These are phyloP conservation scores for Nannoperca obscura DNA, from an alignment of 2,797 vertebrate species.

Conservation along the genomic window DNA sequence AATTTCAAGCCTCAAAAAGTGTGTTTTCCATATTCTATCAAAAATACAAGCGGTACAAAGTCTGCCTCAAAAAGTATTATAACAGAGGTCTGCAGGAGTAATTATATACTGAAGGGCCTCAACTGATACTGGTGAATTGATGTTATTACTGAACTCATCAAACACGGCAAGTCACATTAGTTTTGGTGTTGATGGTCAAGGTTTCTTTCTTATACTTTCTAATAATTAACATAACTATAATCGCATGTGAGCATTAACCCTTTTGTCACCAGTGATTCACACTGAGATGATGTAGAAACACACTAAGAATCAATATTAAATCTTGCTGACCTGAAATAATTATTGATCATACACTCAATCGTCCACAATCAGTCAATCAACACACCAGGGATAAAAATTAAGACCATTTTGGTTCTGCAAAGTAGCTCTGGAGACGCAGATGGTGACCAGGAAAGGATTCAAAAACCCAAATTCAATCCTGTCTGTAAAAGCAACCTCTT, in stretches of 20 bases:
- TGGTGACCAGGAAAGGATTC: constrained; percentile 15
- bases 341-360: constrained; percentile 53
- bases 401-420: constrained; percentile 11
- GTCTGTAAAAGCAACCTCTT: constrained; percentile 20
- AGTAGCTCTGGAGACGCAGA: constrained; percentile 4
- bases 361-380: constrained; percentile 40
- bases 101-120: constrained; percentile 7
- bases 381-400: constrained; percentile 20
- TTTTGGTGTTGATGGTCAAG: constrained; percentile 27
- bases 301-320: constrained; percentile 54
- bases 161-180: constrained; percentile 8
- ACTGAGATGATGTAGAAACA: constrained; percentile 18
- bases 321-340: constrained; percentile 44
- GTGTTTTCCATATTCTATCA: constrained; percentile 57
- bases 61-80: constrained; percentile 40
- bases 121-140: constrained; percentile 19
- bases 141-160: constrained; percentile 28
- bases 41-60: constrained; percentile 20
- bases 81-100: constrained; percentile 42
- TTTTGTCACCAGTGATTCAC: constrained; percentile 4
- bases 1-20: constrained; percentile 52
- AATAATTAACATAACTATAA: too few relatives aligned
- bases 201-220: neutral
- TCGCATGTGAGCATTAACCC: too few relatives aligned
- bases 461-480: constrained; percentile 18